These are phyloP conservation scores for Lithophane semibrunnea DNA, from an alignment of 2,888 invertebrate genomes.

Conservation along the genomic window DNA sequence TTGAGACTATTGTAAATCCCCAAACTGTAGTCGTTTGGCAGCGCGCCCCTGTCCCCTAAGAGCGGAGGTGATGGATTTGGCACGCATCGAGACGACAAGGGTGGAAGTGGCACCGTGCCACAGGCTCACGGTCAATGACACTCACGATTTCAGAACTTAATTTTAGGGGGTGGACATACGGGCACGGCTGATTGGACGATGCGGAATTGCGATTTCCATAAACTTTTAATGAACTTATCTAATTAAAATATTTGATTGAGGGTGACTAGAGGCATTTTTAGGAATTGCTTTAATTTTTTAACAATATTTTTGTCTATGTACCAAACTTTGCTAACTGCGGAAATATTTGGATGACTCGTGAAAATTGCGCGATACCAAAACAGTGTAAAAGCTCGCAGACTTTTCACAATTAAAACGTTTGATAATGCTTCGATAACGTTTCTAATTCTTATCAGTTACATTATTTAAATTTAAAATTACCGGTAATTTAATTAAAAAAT, in stretches of 20 bases:
- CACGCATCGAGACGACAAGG: constrained; percentile 58
- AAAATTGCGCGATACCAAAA: constrained; percentile 47
- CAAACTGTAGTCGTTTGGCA: constrained; percentile 43
- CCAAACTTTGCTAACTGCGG: constrained; percentile 12
- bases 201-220: constrained; percentile 10
- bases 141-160: constrained; percentile 64
- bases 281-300: background rate
- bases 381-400: constrained; percentile 22
- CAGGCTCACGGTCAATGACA: constrained; percentile 75
- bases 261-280: background rate
- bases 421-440: background rate
- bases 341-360: constrained; percentile 33
- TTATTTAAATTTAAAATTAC: background rate
- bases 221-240: background rate
- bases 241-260: background rate
- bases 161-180: constrained; percentile 44
- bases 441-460: no score
- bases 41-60: constrained; percentile 40
- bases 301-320: no score
- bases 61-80: constrained; percentile 63
- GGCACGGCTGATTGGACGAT: constrained; percentile 33
- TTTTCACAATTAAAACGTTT: background rate
- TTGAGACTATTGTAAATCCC: constrained; percentile 28
- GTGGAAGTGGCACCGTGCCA: constrained; percentile 68
- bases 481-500: background rate